Conservation (phyloP, 2,797 vertebrate species). For the Gila robusta region DNA sequence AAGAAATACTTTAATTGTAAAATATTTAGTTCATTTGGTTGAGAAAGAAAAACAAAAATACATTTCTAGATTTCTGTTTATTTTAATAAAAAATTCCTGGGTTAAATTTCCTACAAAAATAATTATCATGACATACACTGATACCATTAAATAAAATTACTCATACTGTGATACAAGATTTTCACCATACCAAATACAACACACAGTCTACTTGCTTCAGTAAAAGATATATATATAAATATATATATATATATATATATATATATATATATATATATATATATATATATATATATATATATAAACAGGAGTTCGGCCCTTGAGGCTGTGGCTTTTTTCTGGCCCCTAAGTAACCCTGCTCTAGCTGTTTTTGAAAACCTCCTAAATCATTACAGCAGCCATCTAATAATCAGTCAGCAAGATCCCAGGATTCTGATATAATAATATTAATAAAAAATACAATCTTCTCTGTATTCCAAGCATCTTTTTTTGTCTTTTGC, state of each 20-base stretch:
- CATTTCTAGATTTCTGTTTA: too few relatives aligned
- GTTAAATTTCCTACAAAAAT: not conserved
- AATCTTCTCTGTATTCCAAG: constrained; percentile 21
- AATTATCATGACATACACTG: not conserved
- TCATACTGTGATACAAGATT: not conserved
- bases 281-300: too few relatives aligned
- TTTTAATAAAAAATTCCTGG: not conserved
- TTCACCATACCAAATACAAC: not conserved
- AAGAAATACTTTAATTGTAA: too few relatives aligned
- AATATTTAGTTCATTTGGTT: too few relatives aligned
- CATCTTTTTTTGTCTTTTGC: constrained; percentile 24
- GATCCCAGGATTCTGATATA: constrained; percentile 4
- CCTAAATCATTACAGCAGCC: constrained; percentile 8
- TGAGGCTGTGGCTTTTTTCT: not conserved
- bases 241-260: too few relatives aligned
- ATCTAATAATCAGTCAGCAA: constrained; percentile 11
- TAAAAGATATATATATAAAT: not conserved
- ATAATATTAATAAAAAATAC: constrained; percentile 11
- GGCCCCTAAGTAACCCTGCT: not conserved
- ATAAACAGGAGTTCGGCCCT: not conserved
- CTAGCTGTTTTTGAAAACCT: not conserved
- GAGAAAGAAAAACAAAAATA: too few relatives aligned
- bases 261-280: too few relatives aligned
- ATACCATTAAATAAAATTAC: too few relatives aligned
- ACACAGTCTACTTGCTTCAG: not conserved